These are phyloP conservation scores for Neria commutata DNA, from an alignment of 2,888 invertebrate genomes.

Conservation along the genomic window DNA sequence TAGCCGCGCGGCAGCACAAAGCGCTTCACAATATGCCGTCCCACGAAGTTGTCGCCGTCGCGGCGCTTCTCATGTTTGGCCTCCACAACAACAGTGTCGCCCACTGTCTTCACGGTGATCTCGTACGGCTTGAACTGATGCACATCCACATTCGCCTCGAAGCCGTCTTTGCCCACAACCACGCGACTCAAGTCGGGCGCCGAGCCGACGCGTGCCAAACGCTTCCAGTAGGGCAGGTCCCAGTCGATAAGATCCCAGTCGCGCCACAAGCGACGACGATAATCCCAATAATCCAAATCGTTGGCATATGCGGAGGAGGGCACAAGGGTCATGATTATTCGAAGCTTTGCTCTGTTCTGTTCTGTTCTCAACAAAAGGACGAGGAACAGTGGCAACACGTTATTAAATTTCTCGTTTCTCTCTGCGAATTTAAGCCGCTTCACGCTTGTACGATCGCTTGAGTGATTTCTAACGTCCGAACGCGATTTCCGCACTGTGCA, in stretches of 20 bases:
- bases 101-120: slow-evolving; percentile 70
- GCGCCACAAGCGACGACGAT: slow-evolving; percentile 58
- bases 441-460: slow-evolving; percentile 26
- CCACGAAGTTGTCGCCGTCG: slow-evolving; percentile 76
- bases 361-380: background rate
- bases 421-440: background rate
- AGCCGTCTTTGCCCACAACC: slow-evolving; percentile 69
- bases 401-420: slow-evolving; percentile 29
- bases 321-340: slow-evolving; percentile 50
- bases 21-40: slow-evolving; percentile 78
- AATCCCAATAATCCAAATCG: slow-evolving; percentile 60
- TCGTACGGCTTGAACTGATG: slow-evolving; percentile 73
- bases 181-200: slow-evolving; percentile 59
- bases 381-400: background rate
- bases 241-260: slow-evolving; percentile 58
- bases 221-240: slow-evolving; percentile 58
- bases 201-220: slow-evolving; percentile 56
- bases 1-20: slow-evolving; percentile 73
- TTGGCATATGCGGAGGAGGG: slow-evolving; percentile 48
- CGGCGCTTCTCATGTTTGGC: slow-evolving; percentile 73
- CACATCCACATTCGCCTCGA: slow-evolving; percentile 71
- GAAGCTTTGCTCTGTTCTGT: background rate
- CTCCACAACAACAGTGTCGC: slow-evolving; percentile 68
- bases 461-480: slow-evolving; percentile 43
- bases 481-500: slow-evolving; percentile 52